Evolutionary conservation across 2,797 vertebrate species (phyloP), one percentile per base, ranked within the genome.

Genomic region (Fratercula arctica): DNA sequence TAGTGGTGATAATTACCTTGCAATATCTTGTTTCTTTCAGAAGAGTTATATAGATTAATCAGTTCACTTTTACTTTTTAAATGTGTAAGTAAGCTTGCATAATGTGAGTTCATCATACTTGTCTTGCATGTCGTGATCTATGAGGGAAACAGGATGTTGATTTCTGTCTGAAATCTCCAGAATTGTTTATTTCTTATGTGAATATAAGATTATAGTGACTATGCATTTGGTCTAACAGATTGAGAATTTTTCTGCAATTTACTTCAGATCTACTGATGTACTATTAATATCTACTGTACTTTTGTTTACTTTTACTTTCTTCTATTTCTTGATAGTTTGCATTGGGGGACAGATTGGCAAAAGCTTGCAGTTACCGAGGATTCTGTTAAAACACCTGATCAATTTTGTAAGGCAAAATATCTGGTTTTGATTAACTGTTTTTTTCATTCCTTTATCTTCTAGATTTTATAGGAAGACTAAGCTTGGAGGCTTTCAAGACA

Each of bases 381-480:
- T 51, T 57, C 80, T 85, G 4, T 70, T 85, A 14, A 63, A 91
- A 73, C 10, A 41, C 7, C 7, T 35, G 15, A 29, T 39, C n/a
- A 11, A 46, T 82, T 86, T 79, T 79, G 16, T 51, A 16, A 81
- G 21, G 39, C 74, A 35, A 75, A 84, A 21, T 59, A 64, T 50
- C 8, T 74, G 4, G 3, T 3, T 96, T 93, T 6, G 2, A 45
- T 82, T 78, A 64, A 87, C 19, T 54, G 8, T 3, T 63, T 61
- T 59, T 66, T 60, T 51, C 11, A 28, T 80, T 94, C 28, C n/a
- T 87, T 92, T 95, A 6, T 96, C 91, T 96, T 94, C 78, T 98
- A 99, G 99, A 78, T 99, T 98, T 98, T 99, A 99, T 94, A 98
- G 99, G 96, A 99, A 99, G 97, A 99, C 99, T 3, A 99, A 99